These are phyloP conservation scores for Xiphophorus maculatus DNA, from an alignment of 2,113 vertebrate genomes.

Conservation along the genomic window DNA sequence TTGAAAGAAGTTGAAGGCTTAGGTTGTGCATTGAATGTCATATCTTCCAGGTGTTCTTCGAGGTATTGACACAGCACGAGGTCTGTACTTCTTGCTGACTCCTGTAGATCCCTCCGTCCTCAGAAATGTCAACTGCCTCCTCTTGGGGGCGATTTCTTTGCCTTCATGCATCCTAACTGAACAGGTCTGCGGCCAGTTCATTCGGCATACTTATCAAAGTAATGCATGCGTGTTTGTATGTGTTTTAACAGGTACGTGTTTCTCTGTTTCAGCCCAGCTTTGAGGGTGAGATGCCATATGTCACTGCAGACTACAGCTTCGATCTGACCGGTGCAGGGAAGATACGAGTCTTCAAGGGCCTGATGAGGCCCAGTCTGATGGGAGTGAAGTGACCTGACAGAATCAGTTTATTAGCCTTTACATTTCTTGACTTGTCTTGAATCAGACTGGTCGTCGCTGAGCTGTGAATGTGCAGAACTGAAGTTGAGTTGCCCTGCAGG, in stretches of 20 bases:
- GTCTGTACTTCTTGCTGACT: slow-evolving; percentile 88
- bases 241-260: neutral
- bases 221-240: neutral
- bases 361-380: slow-evolving; percentile 62
- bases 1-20: neutral
- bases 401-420: slow-evolving; percentile 14
- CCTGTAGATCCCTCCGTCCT: slow-evolving; percentile 84
- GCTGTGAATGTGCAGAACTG: slow-evolving; percentile 53
- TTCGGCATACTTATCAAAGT: neutral
- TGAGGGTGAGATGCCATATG: slow-evolving; percentile 86
- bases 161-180: slow-evolving; percentile 85
- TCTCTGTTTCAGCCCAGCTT: slow-evolving; percentile 78
- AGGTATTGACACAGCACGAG: slow-evolving; percentile 87
- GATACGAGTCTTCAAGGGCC: slow-evolving; percentile 80
- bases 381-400: slow-evolving; percentile 32
- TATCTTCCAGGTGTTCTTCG: slow-evolving; percentile 86
- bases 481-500: slow-evolving; percentile 13
- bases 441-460: slow-evolving; percentile 17
- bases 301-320: slow-evolving; percentile 90
- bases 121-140: slow-evolving; percentile 88
- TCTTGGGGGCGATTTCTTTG: slow-evolving; percentile 84
- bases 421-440: slow-evolving; percentile 8
- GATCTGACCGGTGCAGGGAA: slow-evolving; percentile 86
- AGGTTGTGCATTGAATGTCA: neutral
- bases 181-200: slow-evolving; percentile 83